Base-by-base conservation (phyloP, 2,888 invertebrate species). In the Lasius platythorax region DNA sequence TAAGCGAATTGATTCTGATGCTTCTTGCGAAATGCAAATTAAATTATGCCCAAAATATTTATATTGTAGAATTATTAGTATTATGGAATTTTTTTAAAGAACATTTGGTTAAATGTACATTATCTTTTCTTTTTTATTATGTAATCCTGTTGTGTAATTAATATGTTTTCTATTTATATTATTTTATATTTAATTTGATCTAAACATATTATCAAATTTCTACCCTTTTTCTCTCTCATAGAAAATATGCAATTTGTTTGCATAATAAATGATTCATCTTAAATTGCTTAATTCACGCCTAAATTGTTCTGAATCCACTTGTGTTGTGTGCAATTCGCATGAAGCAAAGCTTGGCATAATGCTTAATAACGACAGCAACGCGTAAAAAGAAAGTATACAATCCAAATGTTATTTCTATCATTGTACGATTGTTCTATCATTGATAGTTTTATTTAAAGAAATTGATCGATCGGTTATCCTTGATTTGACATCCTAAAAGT, bases 251-350 rank as follows among this genome's bases (percentile, higher is more conserved):
- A 64, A 18, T 63, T 2, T 30, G n/a, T 2, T 11, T n/a, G 1
- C 15, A 9, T 40, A 40, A 73, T 28, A 18, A 40, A 61, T 74
- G 18, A 75, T 23, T 33, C 2, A 75, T 8, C 8, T 56, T 28
- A 73, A 56, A 23, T 11, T 28, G 37, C 56, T 56, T 37, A 56
- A 73, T 3, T 37, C 11, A 23, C 1, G 1, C 23, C 23, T 23
- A 33, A 37, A 66, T 67, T 70, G n/a, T 70, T 68, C n/a, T 37
- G 23, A 67, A 56, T 56, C 12, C 3, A 76, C 12, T 58, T 68
- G 30, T 12, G 18, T 76, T 67, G 4, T 28, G 15, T 43, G 30
- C 15, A 70, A 70, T 58, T 78, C 30, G 40, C 23, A n/a, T 18
- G n/a, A 53, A 53, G 28, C 0, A 15, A 15, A 66, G 11, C 23